Base-by-base conservation (phyloP, 1,140 invertebrate species). In the Ctenoplectra terminalis region DNA sequence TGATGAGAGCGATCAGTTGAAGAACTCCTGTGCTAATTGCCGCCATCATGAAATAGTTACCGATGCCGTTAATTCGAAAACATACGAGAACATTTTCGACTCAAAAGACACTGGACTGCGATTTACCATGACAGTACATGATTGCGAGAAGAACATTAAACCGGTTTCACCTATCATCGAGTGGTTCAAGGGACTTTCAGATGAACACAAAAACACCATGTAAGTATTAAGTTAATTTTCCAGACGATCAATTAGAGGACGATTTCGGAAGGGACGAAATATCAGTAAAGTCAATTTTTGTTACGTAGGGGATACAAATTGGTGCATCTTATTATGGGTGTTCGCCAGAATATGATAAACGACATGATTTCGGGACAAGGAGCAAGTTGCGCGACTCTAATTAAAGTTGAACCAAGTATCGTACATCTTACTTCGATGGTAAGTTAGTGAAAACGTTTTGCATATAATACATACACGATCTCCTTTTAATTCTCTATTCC, bases 51-150 rank as follows among this genome's bases (percentile, higher is more conserved):
- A 84, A 29, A 69, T 87, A 1, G 90, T 94, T n/a, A 90, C 86
- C 17, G 86, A 85, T 34, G 89, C 86, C 23, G 60, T 86, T 8
- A 71, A 87, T 15, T 29, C 88, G 11, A 92, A 88, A 74, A 87
- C 85, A 26, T 77, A 90, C 66, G 52, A 86, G 13, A 64, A 37
- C 2, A 58, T 46, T 3, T 1, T 69, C 5, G 86, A 92, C 15
- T 87, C 82, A 0, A 82, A 90, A 29, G 92, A 93, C 31, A 86
- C 82, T 11, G 94, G 92, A 37, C 83, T 91, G n/a, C 85, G 88
- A 13, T 90, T 82, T 20, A 72, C 81, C 11, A 64, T 82, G 48
- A 46, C 40, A 17, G 73, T 92, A 48, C 92, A 92, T 31, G 88
- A 93, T 77, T 94, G 92, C 79, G 93, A 94, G 20, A 86, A 75